Evolutionary conservation across 2,797 vertebrate species (phyloP).

Genomic region (Etheostoma nigrum): DNA sequence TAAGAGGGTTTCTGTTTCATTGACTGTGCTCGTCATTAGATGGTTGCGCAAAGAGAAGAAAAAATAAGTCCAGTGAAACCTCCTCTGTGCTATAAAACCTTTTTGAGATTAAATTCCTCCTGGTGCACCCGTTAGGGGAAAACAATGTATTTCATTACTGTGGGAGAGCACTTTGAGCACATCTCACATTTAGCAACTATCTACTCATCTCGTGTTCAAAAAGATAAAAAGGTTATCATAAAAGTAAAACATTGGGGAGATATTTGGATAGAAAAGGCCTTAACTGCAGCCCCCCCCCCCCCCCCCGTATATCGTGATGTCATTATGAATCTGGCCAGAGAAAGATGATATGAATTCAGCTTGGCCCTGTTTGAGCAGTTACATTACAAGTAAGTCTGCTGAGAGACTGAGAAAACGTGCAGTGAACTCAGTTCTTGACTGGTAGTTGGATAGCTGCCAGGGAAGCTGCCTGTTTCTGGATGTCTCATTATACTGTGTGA

Average conservation of each 20-base stretch:
- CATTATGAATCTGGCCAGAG: slow-evolving; percentile 37
- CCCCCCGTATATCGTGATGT: slow-evolving; percentile 7
- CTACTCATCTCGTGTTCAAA: slow-evolving; percentile 55
- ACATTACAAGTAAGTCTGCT: slow-evolving; percentile 38
- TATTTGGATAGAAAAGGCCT: slow-evolving; percentile 41
- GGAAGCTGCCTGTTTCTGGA: too few relatives aligned
- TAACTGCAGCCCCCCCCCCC: slow-evolving; percentile 10
- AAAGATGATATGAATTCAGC: slow-evolving; percentile 17
- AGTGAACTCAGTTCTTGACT: slow-evolving; percentile 14
- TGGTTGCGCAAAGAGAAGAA: slow-evolving; percentile 25
- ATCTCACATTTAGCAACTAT: slow-evolving; percentile 55
- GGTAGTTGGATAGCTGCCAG: slow-evolving; percentile 1
- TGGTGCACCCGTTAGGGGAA: slow-evolving; percentile 16
- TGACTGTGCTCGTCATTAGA: slow-evolving; percentile 9
- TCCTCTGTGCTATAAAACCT: slow-evolving; percentile 30
- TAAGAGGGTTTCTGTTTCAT: slow-evolving; percentile 22
- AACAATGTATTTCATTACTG: slow-evolving; percentile 55
- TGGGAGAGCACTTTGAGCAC: slow-evolving; percentile 40
- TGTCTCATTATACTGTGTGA: too few relatives aligned
- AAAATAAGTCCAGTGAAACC: slow-evolving; percentile 28
- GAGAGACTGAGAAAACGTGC: slow-evolving; percentile 18
- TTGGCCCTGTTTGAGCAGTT: slow-evolving; percentile 36
- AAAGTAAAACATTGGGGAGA: slow-evolving; percentile 45
- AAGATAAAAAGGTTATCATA: slow-evolving; percentile 49
- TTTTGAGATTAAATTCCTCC: slow-evolving; percentile 49